Evolutionary conservation across 2,888 invertebrate genomes (phyloP), one percentile per base, ranked within the genome.

Genomic region (Taenaris catops): DNA sequence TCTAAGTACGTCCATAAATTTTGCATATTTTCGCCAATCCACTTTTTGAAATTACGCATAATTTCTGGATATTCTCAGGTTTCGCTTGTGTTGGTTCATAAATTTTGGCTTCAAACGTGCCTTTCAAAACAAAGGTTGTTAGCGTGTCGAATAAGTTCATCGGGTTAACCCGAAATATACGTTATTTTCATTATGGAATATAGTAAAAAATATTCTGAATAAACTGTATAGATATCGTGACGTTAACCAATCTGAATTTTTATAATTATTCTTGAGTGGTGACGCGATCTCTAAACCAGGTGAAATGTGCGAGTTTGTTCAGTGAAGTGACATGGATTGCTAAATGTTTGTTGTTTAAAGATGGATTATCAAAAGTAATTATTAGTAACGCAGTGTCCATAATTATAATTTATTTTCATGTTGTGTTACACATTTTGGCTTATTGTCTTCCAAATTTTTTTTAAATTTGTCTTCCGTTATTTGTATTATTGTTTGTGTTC

Each of bases 361-460:
- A 32, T 35, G 41, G 41, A 44, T 41, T 48, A 39, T 42, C 37
- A 34, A 51, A 49, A 47, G 39, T 54, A 45, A 53, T n/a, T n/a
- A n/a, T n/a, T n/a, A n/a, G n/a, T n/a, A n/a, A n/a, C n/a, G n/a
- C n/a, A n/a, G n/a, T n/a, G n/a, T n/a, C n/a, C n/a, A n/a, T n/a
- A n/a, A n/a, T n/a, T n/a, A n/a, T n/a, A n/a, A n/a, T n/a, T n/a
- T 38, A 25, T 44, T 39, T 38, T 44, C 45, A 33, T 28, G 32
- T 40, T 42, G 7, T 34, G 36, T 28, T n/a, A 9, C 16, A 26
- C 9, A 19, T 19, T 61, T 63, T 47, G 54, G 61, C 43, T 48
- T 44, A 26, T 32, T 29, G 75, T 75, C 75, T 76, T 78, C 76
- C 74, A 73, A 72, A 66, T 54, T 59, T 55, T 53, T 42, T 34